Conservation (phyloP, 2,888 invertebrate genomes). For the Tetheella fluctuosa region DNA sequence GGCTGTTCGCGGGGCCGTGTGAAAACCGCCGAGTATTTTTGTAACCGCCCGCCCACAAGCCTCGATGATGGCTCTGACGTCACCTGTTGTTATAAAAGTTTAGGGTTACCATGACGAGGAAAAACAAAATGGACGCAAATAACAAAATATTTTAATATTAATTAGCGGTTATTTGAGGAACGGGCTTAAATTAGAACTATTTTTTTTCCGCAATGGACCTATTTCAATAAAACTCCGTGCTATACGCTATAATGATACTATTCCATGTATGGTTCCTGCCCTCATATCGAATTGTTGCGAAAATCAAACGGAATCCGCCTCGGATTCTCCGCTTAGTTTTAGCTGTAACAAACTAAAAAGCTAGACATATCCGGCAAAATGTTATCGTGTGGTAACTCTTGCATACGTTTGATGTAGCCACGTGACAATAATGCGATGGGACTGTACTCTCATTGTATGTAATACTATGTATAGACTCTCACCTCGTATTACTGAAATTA, state of each 20-base stretch:
- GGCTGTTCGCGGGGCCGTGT: conserved; percentile 53
- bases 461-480: background rate
- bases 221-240: too few relatives aligned
- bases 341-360: background rate
- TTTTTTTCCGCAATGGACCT: too few relatives aligned
- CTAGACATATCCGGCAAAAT: background rate
- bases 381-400: background rate
- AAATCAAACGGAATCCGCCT: background rate
- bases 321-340: background rate
- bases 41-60: conserved; percentile 46
- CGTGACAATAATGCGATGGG: background rate
- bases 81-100: conserved; percentile 41
- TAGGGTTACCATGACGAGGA: conserved; percentile 14
- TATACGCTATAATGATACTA: too few relatives aligned
- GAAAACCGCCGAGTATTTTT: conserved; percentile 61
- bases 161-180: too few relatives aligned
- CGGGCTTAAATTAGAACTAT: too few relatives aligned
- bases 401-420: background rate
- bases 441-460: conserved; percentile 1
- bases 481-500: conserved; percentile 6
- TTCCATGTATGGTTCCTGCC: too few relatives aligned
- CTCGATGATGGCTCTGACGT: conserved; percentile 52
- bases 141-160: too few relatives aligned
- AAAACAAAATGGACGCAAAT: too few relatives aligned
- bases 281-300: background rate